Evolutionary conservation across 2,113 vertebrate species (phyloP).

Genomic region (Sinocyclocheilus rhinocerous): DNA sequence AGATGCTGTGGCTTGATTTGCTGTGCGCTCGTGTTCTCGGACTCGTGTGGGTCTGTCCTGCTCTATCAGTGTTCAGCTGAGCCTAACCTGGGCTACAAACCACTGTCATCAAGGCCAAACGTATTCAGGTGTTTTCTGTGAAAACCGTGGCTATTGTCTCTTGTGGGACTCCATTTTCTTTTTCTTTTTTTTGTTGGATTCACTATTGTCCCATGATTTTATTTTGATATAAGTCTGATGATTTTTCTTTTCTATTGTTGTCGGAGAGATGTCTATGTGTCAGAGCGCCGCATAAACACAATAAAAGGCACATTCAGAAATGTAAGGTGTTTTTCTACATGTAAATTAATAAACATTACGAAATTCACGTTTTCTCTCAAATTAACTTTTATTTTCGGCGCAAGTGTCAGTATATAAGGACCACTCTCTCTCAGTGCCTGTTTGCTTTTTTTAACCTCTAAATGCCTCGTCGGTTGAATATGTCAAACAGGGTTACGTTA

Average conservation of each 20-base stretch:
- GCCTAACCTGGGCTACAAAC: conserved; percentile 47
- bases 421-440: neutral
- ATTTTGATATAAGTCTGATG: conserved; percentile 67
- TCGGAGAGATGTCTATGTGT: conserved; percentile 60
- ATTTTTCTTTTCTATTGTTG: conserved; percentile 54
- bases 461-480: conserved; percentile 14
- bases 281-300: conserved; percentile 56
- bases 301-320: conserved; percentile 42
- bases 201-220: conserved; percentile 53
- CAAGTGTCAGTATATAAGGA: neutral
- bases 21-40: neutral
- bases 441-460: conserved; percentile 23
- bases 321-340: conserved; percentile 59
- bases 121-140: conserved; percentile 78
- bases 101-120: conserved; percentile 60
- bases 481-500: neutral
- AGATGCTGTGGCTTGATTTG: conserved; percentile 33
- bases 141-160: conserved; percentile 78
- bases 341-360: conserved; percentile 62
- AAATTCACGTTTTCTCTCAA: neutral
- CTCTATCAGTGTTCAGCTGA: conserved; percentile 61
- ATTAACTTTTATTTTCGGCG: neutral
- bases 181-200: conserved; percentile 36
- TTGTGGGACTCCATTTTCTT: conserved; percentile 76
- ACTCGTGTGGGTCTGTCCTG: conserved; percentile 9